Evolutionary conservation across 2,888 invertebrate genomes (phyloP), one percentile per base, ranked within the genome.

Genomic region (Lagria hirta): DNA sequence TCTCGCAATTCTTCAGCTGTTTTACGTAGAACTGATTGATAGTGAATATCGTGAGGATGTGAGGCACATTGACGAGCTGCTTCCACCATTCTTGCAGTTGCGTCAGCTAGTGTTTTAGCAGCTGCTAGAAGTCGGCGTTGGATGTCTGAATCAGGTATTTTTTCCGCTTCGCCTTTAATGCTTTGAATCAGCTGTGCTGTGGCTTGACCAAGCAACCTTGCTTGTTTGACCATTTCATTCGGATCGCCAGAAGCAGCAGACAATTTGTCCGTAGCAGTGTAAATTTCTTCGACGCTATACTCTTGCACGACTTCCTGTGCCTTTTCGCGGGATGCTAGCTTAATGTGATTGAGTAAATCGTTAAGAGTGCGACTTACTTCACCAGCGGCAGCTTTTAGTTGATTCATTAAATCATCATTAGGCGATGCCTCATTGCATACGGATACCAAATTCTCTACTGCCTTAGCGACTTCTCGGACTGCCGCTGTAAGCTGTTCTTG

Each of bases 41-140:
- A 87, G 44, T 80, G 79, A 1, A 85, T 79, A 59, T 94, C 92
- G 11, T 92, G 83, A 1, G 86, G 86, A 61, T 84, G 81, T 13
- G 86, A 86, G 0, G 95, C 93, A 69, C 96, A 96, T 35, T 90
- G 86, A 43, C 97, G 79, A 0, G 96, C 96, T 0, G 96, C 95
- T 70, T 98, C 97, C 13, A 98, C 97, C 86, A 99, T 88, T 55
- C 88, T 81, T 0, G 96, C 91, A 0, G 99, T 99, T 1, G 98
- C 98, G 70, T 98, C 97, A 0, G 98, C 98, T 26, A 91, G 68
- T 41, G 89, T 80, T 68, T 96, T 96, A 8, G 99, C 99, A 0
- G 99, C 99, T 0, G 93, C 93, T 27, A 99, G 71, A 34, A 99
- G 73, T 42, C 90, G 82, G 51, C 90, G 83, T 62, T 96, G 95